Conservation (phyloP, 2,797 vertebrate species). For the Macrochelys suwanniensis region DNA sequence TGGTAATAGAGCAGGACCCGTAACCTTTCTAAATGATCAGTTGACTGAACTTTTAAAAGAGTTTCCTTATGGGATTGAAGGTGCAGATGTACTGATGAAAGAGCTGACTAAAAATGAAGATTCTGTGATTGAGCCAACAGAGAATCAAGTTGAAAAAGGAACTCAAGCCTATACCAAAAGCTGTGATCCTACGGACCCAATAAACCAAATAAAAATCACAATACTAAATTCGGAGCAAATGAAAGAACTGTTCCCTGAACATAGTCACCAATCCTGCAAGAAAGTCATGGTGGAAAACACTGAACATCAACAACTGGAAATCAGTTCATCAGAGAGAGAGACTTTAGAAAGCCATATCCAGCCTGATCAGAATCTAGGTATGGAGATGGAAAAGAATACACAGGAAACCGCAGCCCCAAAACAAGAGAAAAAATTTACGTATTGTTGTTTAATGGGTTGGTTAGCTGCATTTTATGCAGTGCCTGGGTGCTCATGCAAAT, state of each 20-base stretch:
- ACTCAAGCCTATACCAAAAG: slow-evolving; percentile 8
- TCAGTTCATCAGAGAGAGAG: background rate
- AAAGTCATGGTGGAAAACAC: background rate
- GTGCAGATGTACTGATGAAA: slow-evolving; percentile 14
- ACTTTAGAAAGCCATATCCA: background rate
- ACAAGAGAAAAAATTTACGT: background rate
- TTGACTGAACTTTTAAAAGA: slow-evolving; percentile 81
- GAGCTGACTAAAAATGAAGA: slow-evolving; percentile 8
- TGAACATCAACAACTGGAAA: background rate
- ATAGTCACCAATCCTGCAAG: background rate
- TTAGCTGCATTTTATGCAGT: background rate
- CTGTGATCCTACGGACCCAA: background rate
- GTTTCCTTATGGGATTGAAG: slow-evolving; percentile 83
- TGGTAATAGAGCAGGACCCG: background rate
- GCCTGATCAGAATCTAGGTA: background rate
- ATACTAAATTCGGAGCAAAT: slow-evolving; percentile 65
- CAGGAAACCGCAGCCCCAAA: background rate
- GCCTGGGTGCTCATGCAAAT: slow-evolving; percentile 1
- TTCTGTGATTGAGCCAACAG: background rate
- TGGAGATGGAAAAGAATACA: accelerated
- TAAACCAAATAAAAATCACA: slow-evolving; percentile 68
- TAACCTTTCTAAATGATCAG: slow-evolving; percentile 71
- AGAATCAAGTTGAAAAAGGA: slow-evolving; percentile 23
- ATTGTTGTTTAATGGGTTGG: slow-evolving; percentile 50
- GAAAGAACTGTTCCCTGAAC: slow-evolving; percentile 73